Percentiles rank a stretch among this genome's conserved stretches.
Evolutionary conservation across 2,113 vertebrate genomes (phyloP).

Genomic region (Stegostoma tigrinum): DNA sequence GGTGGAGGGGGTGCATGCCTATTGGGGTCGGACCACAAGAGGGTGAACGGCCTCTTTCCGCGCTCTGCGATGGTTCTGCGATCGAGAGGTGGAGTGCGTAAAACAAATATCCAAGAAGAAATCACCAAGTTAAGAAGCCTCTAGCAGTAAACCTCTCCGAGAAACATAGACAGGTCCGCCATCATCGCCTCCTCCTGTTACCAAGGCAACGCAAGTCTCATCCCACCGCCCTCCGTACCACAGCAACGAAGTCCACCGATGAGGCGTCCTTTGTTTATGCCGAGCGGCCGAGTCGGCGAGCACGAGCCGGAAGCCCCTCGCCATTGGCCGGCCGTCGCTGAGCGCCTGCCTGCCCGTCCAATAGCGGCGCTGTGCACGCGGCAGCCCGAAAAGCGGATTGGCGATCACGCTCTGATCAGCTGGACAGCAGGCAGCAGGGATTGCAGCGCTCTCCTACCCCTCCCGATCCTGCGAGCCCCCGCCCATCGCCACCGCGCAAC

Average conservation of each 20-base stretch:
- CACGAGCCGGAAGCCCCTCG: conserved; percentile 30
- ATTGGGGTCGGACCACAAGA: too few species aligned
- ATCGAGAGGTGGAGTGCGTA: too few species aligned
- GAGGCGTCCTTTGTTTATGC: background rate
- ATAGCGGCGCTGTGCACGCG: conserved; percentile 37
- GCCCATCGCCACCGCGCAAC: conserved; percentile 15
- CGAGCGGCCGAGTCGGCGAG: background rate
- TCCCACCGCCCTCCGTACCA: background rate
- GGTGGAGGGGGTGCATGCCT: too few species aligned
- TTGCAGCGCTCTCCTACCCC: background rate
- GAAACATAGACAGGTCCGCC: too few species aligned
- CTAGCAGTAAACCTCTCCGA: too few species aligned
- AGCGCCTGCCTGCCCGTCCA: background rate
- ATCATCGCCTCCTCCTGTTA: too few species aligned
- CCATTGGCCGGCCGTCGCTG: background rate
- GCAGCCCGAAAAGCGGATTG: conserved; percentile 26
- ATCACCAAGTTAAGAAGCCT: too few species aligned
- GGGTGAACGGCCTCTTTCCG: too few species aligned
- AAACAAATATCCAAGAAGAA: too few species aligned
- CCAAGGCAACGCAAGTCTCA: too few species aligned
- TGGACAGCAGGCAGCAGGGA: background rate
- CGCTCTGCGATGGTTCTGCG: too few species aligned
- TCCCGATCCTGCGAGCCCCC: conserved; percentile 39
- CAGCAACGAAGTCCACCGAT: background rate
- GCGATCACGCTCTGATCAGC: conserved; percentile 45